Base-by-base conservation (phyloP, 2,888 invertebrate species). In the Eubasilissa splendida region DNA sequence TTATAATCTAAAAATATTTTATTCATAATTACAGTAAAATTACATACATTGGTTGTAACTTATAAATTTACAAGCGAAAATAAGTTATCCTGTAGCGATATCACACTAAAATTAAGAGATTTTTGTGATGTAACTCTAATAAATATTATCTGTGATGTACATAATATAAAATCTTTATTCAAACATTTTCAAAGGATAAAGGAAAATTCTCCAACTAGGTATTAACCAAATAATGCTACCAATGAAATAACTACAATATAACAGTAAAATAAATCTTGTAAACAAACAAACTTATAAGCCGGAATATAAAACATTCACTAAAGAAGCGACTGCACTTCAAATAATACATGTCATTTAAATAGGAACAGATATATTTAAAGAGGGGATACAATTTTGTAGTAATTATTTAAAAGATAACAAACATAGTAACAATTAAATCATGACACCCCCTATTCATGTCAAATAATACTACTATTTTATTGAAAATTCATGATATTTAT, bases 1-100 rank as follows among this genome's bases (percentile, higher is more conserved):
- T n/a, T 54, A n/a, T 54, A 52, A 56, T 66, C 66, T 66, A 66
- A 76, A 76, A 76, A 76, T 76, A 66, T 76, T 76, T 76, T 66
- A 66, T 76, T 56, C 31, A 76, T 76, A 76, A 76, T 76, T 76
- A 76, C 76, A 76, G 31, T 76, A 65, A 76, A 76, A 76, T 76
- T 74, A 74, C 74, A 74, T 59, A 59, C 56, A 59, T 74, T 31
- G 50, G 68, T 68, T 76, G 68, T 76, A 53, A 76, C 52, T 66
- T 42, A 66, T 59, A 76, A 12, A 76, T 66, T 65, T 65, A 76
- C 76, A 66, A 59, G 74, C 74, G 74, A 74, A 74, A 76, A 76
- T 76, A 76, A 76, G 66, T 76, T 76, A 74, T 74, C 59, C 74
- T 59, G 74, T 54, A 33, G 68, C 68, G 50, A n/a, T 50, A 50